Base-by-base conservation (phyloP, 2,888 invertebrate genomes). In the Sesia bembeciformis region DNA sequence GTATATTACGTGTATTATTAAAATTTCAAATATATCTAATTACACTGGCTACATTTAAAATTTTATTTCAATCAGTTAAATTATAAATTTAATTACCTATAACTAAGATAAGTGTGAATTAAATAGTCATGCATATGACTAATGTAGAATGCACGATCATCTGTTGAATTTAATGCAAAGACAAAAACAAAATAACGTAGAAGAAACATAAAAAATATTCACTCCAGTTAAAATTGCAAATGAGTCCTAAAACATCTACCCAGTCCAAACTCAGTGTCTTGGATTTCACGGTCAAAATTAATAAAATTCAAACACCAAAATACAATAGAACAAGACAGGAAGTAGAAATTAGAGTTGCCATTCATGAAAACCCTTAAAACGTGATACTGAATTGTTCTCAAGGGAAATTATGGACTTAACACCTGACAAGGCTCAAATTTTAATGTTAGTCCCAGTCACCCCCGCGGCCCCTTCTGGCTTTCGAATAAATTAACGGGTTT, bases 401-500 rank as follows among this genome's bases (percentile, higher is more conserved):
- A 43, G 89, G 88, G 89, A 89, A 89, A 89, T 89, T 88, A 89
- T 85, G 86, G 85, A 85, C 88, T 89, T 87, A 86, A 74, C 88
- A 88, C 88, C 89, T 88, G 87, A 84, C 86, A 77, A 79, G 81
- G 81, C 79, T 84, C 84, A 87, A 87, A 89, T 85, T 89, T 87
- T 89, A 87, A 88, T 86, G 86, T 77, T 75, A 67, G 68, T 60
- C 62, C 43, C 55, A 59, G 61, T 62, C 67, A 66, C 71, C 72
- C 70, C 64, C 71, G 61, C 68, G 70, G 72, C 68, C 73, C 72
- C 73, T 75, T 74, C 68, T 74, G 70, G 68, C 64, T 64, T 67
- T 61, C 66, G 86, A 81, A 87, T 87, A 86, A 84, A 86, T 87
- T 86, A 86, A 81, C 74, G 65, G 66, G 69, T 71, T 72, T 75